Base-by-base conservation (phyloP, 2,113 vertebrate genomes). In the Mystacornis crossleyi region DNA sequence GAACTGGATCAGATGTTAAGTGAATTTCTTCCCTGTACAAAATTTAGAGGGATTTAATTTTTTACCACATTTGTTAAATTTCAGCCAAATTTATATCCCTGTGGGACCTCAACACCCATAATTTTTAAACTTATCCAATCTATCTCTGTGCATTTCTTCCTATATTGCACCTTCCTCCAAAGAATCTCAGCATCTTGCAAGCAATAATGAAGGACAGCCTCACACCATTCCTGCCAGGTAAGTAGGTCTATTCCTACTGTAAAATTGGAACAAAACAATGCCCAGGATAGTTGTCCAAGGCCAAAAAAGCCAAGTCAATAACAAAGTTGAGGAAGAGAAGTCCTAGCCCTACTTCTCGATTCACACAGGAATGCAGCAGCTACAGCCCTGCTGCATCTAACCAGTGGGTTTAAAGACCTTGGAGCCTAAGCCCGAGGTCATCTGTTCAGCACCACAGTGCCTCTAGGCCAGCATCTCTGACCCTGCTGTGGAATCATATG, bases 91-190 rank as follows among this genome's bases (percentile, higher is more conserved):
- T 54, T 62, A 5, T 54, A 81, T 53, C 50, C 51, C 65, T 47
- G 23, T 43, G 31, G 65, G 11, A 16, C 29, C 28, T 14, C 40
- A 70, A 43, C 28, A 73, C 25, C 31, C 55, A 47, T 53, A 1
- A 34, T 43, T 95, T 90, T 78, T 64, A 61, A 94, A 86, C 28
- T 40, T 57, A 57, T 45, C 42, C 9, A 5, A 75, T 48, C 15
- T 36, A 75, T 38, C 36, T 74, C 40, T 67, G 9, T 47, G 57
- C 65, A 67, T 84, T 89, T 62, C 62, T 70, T 84, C 67, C 72
- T 83, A 23, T 70, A 95, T 91, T 95, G 93, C 81, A 96, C 81
- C 67, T 81, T 93, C 53, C 74, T 91, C 75, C 89, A 85, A 91
- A 88, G 74, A 77, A 81, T 82, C 89, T 96, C 92, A 94, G 82